Base-by-base conservation (phyloP, 2,888 invertebrate species). In the Agapostemon virescens region DNA sequence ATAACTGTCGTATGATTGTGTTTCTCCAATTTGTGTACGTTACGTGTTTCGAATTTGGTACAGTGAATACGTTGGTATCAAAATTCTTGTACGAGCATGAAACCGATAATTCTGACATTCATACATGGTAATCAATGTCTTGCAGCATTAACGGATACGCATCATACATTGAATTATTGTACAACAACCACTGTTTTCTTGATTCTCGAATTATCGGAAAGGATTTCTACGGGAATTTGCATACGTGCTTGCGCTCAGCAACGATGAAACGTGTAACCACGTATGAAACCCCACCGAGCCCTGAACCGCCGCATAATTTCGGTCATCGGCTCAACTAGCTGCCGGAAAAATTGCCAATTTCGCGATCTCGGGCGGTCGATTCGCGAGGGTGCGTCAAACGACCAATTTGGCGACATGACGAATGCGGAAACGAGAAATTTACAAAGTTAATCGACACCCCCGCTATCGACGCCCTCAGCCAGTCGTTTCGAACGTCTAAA, bases 321-420 rank as follows among this genome's bases (percentile, higher is more conserved):
- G 9, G 15, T 30, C 55, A 17, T 7, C 15, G 13, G 7, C 30
- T 17, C 13, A 15, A 58, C 30, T 26, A 58, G 26, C n/a, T 49
- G 9, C 33, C 42, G 17, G 23, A 67, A 76, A 70, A 68, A 71
- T 77, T 33, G 49, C 23, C 40, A 61, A 70, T 70, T 42, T 20
- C 40, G n/a, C 33, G 40, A 15, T 40, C 5, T 11, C n/a, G 26
- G 1, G 63, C 6, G 0, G 20, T 9, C 26, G 26, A 26, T 30
- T 15, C 42, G 58, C 30, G 30, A 68, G 33, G 36, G 15, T 15
- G 40, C 69, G 15, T 69, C 20, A 76, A 71, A 73, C 49, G 64
- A 73, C 73, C 84, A 85, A 85, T 85, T 85, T 33, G 63, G 45
- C 61, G 72, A 55, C 23, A 72, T n/a, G 49, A 52, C 75, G 77